Base-by-base conservation (phyloP, 2,113 vertebrate genomes). In the Daphoenositta chrysoptera region DNA sequence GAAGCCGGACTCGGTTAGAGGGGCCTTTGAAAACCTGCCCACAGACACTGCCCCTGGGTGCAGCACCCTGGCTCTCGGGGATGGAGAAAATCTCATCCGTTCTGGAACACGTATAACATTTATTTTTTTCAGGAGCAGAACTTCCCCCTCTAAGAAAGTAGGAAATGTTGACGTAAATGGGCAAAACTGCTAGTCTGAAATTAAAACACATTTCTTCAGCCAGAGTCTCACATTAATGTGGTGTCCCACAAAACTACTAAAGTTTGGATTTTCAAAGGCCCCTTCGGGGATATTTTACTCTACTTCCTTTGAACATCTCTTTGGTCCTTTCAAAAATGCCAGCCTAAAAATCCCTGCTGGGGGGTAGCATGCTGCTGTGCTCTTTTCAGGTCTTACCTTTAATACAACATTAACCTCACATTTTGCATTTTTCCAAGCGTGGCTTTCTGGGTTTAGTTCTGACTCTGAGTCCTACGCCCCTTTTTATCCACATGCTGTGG, bases 331-430 rank as follows among this genome's bases (percentile, higher is more conserved):
- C 54, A 76, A 79, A 95, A 93, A 87, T 60, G 65, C 73, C 83
- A 76, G 53, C 53, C 76, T 83, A 96, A 78, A 94, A 93, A 88
- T 96, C 92, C 79, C 90, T 92, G 83, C 85, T 90, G 76, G 60
- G 80, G 83, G 90, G 90, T 90, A 95, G 51, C 56, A 27, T 3
- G 5, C n/a, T 64, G 44, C 79, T 4, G 0, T 75, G 79, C 77
- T 94, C 65, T 79, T 84, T 58, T 61, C 83, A 75, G 89, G 37
- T 51, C 77, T 94, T 75, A 86, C 94, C 63, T 95, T 92, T 56
- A 90, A 94, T 70, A 56, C 33, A 64, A 68, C 54, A 72, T 81
- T 71, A 92, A 64, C 86, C 51, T 87, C 69, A 27, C 44, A 69
- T 70, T 93, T 78, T 66, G 80, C 89, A 45, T 94, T 84, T 69